A percentile compares a stretch with the other conserved stretches of the same genome.
phyloP scores from a whole-genome alignment of 2,797 vertebrate species.

The Danio aesculapii region DNA sequence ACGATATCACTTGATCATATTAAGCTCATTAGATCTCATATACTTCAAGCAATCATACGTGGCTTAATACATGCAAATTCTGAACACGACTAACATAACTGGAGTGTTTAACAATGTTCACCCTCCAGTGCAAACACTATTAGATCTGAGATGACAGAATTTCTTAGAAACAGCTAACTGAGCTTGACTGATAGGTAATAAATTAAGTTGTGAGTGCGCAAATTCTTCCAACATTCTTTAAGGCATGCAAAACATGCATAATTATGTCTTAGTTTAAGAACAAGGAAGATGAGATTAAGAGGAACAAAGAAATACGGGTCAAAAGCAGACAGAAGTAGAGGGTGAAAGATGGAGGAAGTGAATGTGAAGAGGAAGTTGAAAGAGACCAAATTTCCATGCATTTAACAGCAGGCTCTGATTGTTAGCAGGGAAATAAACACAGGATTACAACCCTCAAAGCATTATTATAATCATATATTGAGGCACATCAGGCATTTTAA shows the following conservation, averaged over 20 bases:
- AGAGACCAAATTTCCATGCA: background rate
- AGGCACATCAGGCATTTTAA: no score
- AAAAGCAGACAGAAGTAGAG: background rate
- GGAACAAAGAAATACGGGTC: slow-evolving; percentile 2
- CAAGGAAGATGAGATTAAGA: background rate
- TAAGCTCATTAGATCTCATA: background rate
- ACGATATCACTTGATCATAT: background rate
- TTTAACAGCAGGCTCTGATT: slow-evolving; percentile 32
- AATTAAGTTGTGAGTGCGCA: background rate
- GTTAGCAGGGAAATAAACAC: slow-evolving; percentile 72
- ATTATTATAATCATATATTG: slow-evolving; percentile 46
- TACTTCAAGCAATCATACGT: background rate
- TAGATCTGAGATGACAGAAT: background rate
- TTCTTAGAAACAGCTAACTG: slow-evolving; percentile 2
- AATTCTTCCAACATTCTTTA: background rate
- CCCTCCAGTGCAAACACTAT: slow-evolving; percentile 2
- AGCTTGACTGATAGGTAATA: slow-evolving; percentile 2
- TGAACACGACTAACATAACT: slow-evolving; percentile 6
- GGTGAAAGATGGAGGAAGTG: background rate
- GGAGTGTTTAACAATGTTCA: background rate
- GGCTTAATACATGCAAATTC: background rate
- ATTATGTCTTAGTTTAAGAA: background rate
- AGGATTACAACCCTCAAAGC: slow-evolving; percentile 67
- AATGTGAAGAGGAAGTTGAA: slow-evolving; percentile 8
- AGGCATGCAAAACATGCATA: background rate